Percentiles rank a stretch among this genome's conserved stretches.
These are phyloP conservation scores for Dufourea novaeangliae DNA, from an alignment of 1,140 invertebrate genomes.

Conservation along the genomic window DNA sequence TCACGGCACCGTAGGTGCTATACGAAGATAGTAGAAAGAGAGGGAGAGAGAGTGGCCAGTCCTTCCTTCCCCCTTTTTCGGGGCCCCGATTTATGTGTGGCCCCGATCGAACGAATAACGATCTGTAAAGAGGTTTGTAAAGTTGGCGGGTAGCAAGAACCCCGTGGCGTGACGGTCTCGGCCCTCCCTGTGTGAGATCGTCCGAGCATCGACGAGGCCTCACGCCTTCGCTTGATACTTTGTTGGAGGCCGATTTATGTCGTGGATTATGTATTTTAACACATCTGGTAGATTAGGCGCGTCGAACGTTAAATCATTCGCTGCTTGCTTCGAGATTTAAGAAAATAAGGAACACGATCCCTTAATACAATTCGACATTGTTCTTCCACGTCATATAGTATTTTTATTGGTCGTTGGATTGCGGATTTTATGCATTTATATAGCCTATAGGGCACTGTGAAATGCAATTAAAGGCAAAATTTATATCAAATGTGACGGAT, in stretches of 20 bases:
- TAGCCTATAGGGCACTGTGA: too few relatives aligned
- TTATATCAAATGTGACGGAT: too few relatives aligned
- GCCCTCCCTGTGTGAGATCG: conserved; percentile 67
- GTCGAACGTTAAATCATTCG: background rate
- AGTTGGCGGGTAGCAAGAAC: conserved; percentile 79
- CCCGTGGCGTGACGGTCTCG: conserved; percentile 69
- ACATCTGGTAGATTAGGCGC: background rate
- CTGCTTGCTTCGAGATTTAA: too few relatives aligned
- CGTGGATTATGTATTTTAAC: conserved; percentile 5
- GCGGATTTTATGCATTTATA: too few relatives aligned
- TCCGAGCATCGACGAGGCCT: conserved; percentile 47
- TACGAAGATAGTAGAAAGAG: too few relatives aligned
- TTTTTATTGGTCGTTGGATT: too few relatives aligned
- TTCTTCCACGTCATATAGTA: too few relatives aligned
- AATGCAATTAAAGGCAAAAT: too few relatives aligned
- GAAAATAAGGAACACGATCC: too few relatives aligned
- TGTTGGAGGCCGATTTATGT: conserved; percentile 48
- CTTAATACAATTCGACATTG: too few relatives aligned
- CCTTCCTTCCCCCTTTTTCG: background rate
- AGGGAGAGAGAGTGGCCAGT: background rate
- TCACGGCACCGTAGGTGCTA: conserved; percentile 33
- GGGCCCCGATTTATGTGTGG: conserved; percentile 74
- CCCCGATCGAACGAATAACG: conserved; percentile 78
- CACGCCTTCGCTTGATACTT: conserved; percentile 55
- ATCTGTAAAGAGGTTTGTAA: conserved; percentile 81